Evolutionary conservation across 2,797 vertebrate species (phyloP).

Genomic region (Chelidonichthys spinosus): DNA sequence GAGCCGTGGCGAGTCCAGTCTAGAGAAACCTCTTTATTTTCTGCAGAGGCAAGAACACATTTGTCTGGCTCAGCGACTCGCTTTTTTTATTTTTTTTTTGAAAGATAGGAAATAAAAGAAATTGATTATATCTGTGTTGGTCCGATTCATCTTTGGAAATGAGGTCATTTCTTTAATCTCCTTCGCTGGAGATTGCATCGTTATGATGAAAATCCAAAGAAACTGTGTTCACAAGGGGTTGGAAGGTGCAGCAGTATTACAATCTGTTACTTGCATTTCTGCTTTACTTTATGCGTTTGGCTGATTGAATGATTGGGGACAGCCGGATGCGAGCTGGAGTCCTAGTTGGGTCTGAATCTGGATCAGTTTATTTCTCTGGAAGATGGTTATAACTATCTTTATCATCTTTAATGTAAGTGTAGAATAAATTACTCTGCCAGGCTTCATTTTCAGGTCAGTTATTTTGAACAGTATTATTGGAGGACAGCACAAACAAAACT

Average conservation of each 20-base stretch:
- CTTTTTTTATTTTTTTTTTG: slow-evolving; percentile 44
- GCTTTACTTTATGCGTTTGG: slow-evolving; percentile 36
- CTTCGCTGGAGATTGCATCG: slow-evolving; percentile 66
- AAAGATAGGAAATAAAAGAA: slow-evolving; percentile 71
- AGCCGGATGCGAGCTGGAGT: slow-evolving; percentile 38
- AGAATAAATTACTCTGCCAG: not conserved
- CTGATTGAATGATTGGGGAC: slow-evolving; percentile 54
- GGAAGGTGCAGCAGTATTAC: slow-evolving; percentile 50
- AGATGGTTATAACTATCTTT: not conserved
- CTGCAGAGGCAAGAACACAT: slow-evolving; percentile 39
- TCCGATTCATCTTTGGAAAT: slow-evolving; percentile 68
- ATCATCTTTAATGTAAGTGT: not conserved
- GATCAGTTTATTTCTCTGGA: slow-evolving; percentile 16
- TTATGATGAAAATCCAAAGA: slow-evolving; percentile 68
- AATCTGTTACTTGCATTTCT: slow-evolving; percentile 48
- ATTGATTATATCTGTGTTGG: slow-evolving; percentile 67
- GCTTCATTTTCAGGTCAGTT: not conserved
- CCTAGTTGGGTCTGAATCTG: slow-evolving; percentile 37
- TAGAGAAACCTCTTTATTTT: slow-evolving; percentile 54
- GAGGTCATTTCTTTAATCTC: slow-evolving; percentile 69
- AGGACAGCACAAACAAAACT: not conserved
- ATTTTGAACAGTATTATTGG: not conserved
- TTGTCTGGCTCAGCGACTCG: slow-evolving; percentile 44
- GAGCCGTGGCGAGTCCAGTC: slow-evolving; percentile 41
- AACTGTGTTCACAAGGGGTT: slow-evolving; percentile 44